Evolutionary conservation across 2,113 vertebrate genomes (phyloP), one percentile per base, ranked within the genome.

Genomic region (Malurus alboscapulatus): DNA sequence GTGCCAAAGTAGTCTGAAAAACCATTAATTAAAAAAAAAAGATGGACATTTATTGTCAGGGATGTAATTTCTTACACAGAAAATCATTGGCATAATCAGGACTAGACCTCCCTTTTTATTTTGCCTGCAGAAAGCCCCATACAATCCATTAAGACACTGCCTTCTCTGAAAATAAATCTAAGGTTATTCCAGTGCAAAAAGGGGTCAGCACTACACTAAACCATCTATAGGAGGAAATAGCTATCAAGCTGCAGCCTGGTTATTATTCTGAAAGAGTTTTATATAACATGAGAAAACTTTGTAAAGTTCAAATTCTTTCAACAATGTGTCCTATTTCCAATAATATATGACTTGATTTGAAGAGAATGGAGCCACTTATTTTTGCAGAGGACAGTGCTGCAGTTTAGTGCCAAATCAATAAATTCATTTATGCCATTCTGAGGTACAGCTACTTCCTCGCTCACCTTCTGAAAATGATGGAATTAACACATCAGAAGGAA

Each of bases 401-500:
- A 68, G 40, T 51, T 90, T 29, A 80, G 22, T 74, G 51, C n/a
- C 44, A 78, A 88, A 36, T 66, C 47, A 90, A 94, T 47, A 21
- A 71, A 65, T 87, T 94, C 12, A 89, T 95, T 95, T 85, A 58
- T 71, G 77, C 81, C 83, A 74, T 69, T 90, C 90, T 63, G 40
- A 88, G 58, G 57, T 82, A 66, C 17, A 4, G 21, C 40, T 78
- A 45, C 50, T 91, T 62, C 54, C 34, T 12, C 68, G 42, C 21
- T 90, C 40, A 81, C 82, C 66, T 94, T 65, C 71, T 65, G 68
- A 81, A 69, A 89, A 67, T 17, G 62, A 27, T 9, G 73, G n/a
- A 88, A 96, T 87, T 96, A 89, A 53, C 87, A 96, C 12, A 93
- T 82, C 88, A 87, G 87, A 90, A 48, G 32, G 47, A 68, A 72